Conservation (phyloP, 2,888 invertebrate genomes). For the Cynaeus angustus region DNA sequence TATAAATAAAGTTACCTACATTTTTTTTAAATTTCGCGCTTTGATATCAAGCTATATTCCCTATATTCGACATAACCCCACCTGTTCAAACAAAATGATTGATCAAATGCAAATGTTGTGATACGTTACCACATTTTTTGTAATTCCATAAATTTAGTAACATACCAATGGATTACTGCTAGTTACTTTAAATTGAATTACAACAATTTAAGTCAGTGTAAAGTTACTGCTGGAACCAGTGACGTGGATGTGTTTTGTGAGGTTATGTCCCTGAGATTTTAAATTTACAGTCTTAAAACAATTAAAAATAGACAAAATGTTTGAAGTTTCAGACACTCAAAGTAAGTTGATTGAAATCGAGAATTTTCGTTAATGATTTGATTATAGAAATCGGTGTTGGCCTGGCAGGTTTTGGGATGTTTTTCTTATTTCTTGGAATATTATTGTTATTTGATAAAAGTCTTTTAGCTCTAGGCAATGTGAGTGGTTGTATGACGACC, state of each 20-base stretch:
- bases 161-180: background rate
- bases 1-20: background rate
- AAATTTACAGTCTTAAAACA: constrained; percentile 21
- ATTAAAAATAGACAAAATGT: constrained; percentile 74
- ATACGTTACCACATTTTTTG: background rate
- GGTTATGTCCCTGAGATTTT: constrained; percentile 35
- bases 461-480: constrained; percentile 98
- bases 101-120: constrained; percentile 26
- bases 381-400: constrained; percentile 97
- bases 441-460: constrained; percentile 97
- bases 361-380: constrained; percentile 33
- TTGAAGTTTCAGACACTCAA: constrained; percentile 88
- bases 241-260: constrained; percentile 45
- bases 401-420: constrained; percentile 95
- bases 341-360: constrained; percentile 76
- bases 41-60: background rate
- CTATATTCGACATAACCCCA: background rate
- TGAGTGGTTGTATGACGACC: constrained; percentile 74
- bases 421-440: constrained; percentile 95
- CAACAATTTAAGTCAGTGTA: background rate
- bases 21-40: constrained; percentile 10
- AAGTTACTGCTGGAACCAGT: constrained; percentile 4
- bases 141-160: constrained; percentile 10
- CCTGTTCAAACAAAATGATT: constrained; percentile 11
- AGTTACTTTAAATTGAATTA: background rate